Conservation (phyloP, 2,113 vertebrate genomes). For the Seriola rivoliana region DNA sequence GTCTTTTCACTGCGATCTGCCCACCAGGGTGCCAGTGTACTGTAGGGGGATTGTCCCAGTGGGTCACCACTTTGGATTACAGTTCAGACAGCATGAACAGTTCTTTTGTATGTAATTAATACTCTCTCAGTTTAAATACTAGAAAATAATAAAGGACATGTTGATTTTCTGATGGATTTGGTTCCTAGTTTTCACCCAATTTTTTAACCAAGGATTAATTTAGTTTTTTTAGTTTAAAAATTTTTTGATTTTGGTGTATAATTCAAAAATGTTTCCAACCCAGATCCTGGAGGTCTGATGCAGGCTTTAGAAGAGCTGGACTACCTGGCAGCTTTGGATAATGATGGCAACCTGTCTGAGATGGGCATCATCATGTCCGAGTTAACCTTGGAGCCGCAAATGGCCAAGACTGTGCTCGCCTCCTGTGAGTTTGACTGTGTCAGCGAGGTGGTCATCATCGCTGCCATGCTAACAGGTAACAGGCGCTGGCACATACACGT, state of each 20-base stretch:
- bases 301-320: constrained; percentile 94
- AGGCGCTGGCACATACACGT: not conserved
- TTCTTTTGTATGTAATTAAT: constrained; percentile 37
- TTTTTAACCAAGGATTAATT: not conserved
- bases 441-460: constrained; percentile 91
- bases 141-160: not conserved
- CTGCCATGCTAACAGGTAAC: constrained; percentile 94
- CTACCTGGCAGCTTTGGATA: constrained; percentile 92
- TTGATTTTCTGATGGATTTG: not conserved
- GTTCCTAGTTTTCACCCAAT: not conserved
- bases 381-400: constrained; percentile 91
- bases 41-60: constrained; percentile 33
- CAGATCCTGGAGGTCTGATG: constrained; percentile 92
- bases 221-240: not conserved
- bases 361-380: constrained; percentile 96
- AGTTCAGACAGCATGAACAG: constrained; percentile 14
- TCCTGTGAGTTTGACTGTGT: constrained; percentile 94
- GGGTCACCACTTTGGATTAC: constrained; percentile 38
- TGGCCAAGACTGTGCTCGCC: constrained; percentile 91
- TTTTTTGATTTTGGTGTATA: not conserved
- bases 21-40: constrained; percentile 24
- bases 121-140: constrained; percentile 14
- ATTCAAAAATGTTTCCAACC: not conserved
- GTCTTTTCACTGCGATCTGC: constrained; percentile 38
- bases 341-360: constrained; percentile 93